A percentile compares a stretch with the other conserved stretches of the same genome.
These are phyloP conservation scores for Ichneumon xanthorius DNA, from an alignment of 2,888 invertebrate genomes.

Conservation along the genomic window DNA sequence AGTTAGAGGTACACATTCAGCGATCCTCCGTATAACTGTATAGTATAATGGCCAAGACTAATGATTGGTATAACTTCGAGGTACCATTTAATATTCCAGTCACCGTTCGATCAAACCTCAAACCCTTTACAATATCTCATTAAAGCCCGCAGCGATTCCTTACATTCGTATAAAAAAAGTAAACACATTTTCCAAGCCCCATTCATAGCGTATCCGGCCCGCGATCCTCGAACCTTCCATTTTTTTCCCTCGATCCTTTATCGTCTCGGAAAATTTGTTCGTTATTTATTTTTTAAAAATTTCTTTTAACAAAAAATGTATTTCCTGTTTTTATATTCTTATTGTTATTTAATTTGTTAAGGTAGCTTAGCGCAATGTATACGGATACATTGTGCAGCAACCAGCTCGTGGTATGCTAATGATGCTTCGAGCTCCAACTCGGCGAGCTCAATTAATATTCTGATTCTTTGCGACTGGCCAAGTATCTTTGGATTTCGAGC, in stretches of 20 bases:
- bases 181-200: not conserved
- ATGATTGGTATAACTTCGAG: slow-evolving; percentile 58
- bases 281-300: not conserved
- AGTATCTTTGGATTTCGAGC: slow-evolving; percentile 43
- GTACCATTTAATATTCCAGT: slow-evolving; percentile 49
- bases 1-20: slow-evolving; percentile 22
- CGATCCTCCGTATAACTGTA: slow-evolving; percentile 3
- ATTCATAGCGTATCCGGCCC: too few relatives aligned
- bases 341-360: not conserved
- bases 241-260: not conserved
- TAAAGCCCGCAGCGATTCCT: not conserved
- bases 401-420: slow-evolving; percentile 17
- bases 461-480: slow-evolving; percentile 37
- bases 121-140: slow-evolving; percentile 27
- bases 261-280: not conserved
- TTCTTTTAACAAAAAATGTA: not conserved
- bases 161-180: not conserved
- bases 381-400: not conserved
- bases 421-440: slow-evolving; percentile 35
- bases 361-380: not conserved
- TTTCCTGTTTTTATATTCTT: too few relatives aligned
- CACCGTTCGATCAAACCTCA: slow-evolving; percentile 30
- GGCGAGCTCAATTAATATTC: slow-evolving; percentile 55
- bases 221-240: not conserved
- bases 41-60: slow-evolving; percentile 12